These are phyloP conservation scores for Spermophilus dauricus DNA, from an alignment of 2,113 vertebrate species.

Conservation along the genomic window DNA sequence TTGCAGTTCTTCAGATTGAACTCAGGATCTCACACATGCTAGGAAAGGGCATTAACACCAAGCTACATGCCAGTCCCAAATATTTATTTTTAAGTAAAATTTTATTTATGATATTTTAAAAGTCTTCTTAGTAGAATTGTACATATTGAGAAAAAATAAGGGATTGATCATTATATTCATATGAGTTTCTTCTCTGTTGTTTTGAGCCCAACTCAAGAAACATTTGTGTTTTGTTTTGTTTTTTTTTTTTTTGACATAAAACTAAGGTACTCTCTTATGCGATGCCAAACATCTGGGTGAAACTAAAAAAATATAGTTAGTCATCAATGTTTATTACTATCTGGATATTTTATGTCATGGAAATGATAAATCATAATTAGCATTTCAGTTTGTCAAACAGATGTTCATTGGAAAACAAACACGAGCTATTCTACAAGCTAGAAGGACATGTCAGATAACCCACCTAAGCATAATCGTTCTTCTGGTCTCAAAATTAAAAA, in stretches of 20 bases:
- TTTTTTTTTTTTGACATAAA: constrained; percentile 13
- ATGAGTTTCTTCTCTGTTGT: neutral
- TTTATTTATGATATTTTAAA: neutral
- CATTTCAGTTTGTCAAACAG: constrained; percentile 69
- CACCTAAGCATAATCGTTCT: neutral
- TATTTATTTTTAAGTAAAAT: constrained; percentile 12
- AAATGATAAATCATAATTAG: constrained; percentile 69
- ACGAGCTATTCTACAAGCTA: neutral
- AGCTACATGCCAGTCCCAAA: neutral
- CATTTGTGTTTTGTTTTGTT: neutral
- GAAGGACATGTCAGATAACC: constrained; percentile 42
- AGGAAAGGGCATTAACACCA: neutral
- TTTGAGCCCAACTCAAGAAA: neutral
- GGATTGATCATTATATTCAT: neutral
- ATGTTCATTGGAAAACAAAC: constrained; percentile 66
- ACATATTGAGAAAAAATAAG: neutral
- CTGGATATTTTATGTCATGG: constrained; percentile 22
- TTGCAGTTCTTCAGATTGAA: neutral
- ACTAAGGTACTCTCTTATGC: neutral
- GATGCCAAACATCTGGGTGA: constrained; percentile 37
- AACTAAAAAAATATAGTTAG: neutral
- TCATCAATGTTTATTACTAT: constrained; percentile 64
- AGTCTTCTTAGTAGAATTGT: neutral
- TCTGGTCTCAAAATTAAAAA: constrained; percentile 55
- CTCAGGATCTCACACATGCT: neutral